Evolutionary conservation across 2,888 invertebrate genomes (phyloP).

Genomic region (Macrophya annulata): DNA sequence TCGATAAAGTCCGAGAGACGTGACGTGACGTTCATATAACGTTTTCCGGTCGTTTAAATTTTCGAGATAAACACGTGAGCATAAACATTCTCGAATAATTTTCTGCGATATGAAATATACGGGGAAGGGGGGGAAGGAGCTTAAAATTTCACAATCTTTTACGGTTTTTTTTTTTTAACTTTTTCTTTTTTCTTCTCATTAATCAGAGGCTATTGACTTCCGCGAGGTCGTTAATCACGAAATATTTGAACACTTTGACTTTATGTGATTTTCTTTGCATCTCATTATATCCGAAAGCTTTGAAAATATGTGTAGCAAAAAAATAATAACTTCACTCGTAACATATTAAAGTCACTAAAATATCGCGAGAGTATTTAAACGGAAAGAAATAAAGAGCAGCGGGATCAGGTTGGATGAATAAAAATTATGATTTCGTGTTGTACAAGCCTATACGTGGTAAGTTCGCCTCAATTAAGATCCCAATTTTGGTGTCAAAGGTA

Average conservation of each 20-base stretch:
- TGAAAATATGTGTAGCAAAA: not conserved
- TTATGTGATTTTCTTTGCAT: not conserved
- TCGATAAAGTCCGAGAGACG: conserved; percentile 47
- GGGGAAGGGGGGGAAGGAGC: not conserved
- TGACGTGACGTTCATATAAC: not conserved
- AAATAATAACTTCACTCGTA: not conserved
- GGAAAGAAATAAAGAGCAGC: not conserved
- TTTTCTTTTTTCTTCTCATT: not conserved
- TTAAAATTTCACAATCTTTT: not conserved
- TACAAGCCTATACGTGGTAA: not conserved
- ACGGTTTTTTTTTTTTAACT: not conserved
- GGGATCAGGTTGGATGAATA: not conserved
- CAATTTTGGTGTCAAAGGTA: conserved; percentile 5
- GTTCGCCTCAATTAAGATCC: not conserved
- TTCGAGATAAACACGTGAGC: not conserved
- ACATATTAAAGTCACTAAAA: conserved; percentile 8
- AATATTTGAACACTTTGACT: not conserved
- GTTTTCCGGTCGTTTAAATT: conserved; percentile 7
- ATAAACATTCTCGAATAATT: too few species aligned
- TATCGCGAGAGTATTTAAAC: not conserved
- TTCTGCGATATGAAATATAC: too few species aligned
- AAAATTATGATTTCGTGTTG: not conserved
- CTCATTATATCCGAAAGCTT: not conserved
- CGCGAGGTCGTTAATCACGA: not conserved
- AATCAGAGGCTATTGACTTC: not conserved